A percentile compares a stretch with the other conserved stretches of the same genome.
Evolutionary conservation across 2,888 invertebrate species (phyloP).

Genomic region (Melipona bicolor): DNA sequence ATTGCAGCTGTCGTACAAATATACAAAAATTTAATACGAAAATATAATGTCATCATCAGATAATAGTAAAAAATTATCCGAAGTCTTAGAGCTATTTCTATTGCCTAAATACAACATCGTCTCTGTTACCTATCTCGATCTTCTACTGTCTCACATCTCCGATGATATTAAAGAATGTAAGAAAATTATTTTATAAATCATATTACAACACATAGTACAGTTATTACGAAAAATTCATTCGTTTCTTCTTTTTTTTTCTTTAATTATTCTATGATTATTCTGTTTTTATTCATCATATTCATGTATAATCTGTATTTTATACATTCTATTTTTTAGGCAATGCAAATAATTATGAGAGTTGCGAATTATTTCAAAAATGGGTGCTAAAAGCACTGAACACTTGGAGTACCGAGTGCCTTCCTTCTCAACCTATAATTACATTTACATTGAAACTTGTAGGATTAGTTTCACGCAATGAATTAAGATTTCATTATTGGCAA

Average conservation of each 20-base stretch:
- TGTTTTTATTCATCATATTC: not conserved
- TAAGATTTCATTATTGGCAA: conserved; percentile 86
- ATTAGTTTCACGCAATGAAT: conserved; percentile 86
- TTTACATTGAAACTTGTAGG: conserved; percentile 88
- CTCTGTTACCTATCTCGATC: conserved; percentile 80
- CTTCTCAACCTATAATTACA: conserved; percentile 85
- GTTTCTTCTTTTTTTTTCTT: too few species aligned
- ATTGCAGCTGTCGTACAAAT: conserved; percentile 20
- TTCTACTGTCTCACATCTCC: conserved; percentile 78
- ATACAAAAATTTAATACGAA: conserved; percentile 12
- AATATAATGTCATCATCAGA: conserved; percentile 45
- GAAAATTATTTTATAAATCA: conserved; percentile 19
- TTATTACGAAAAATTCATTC: not conserved
- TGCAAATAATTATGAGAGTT: conserved; percentile 56
- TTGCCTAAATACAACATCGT: conserved; percentile 86
- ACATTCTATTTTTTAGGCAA: conserved; percentile 51
- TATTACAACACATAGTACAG: not conserved
- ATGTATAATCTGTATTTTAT: not conserved
- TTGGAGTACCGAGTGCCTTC: conserved; percentile 75
- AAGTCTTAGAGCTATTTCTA: conserved; percentile 86
- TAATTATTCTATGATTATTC: not conserved
- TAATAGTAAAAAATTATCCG: conserved; percentile 58
- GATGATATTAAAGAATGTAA: conserved; percentile 70
- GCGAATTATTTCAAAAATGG: conserved; percentile 75
- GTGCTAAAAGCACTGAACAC: conserved; percentile 73